Evolutionary conservation across 2,113 vertebrate genomes (phyloP).

Genomic region (Podilymbus podiceps): DNA sequence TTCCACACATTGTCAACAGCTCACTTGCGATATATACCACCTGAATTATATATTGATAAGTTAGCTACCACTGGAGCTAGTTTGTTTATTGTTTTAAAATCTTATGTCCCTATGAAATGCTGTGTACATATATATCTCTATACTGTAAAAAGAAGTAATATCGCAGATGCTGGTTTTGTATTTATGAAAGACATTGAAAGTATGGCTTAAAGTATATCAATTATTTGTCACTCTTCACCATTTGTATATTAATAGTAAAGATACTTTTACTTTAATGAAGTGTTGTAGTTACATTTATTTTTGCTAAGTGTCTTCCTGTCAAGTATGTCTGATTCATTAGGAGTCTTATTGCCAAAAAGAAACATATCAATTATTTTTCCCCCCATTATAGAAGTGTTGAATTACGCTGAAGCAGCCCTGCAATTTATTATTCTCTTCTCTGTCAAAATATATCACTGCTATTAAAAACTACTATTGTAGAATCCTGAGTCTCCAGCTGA

Average conservation of each 20-base stretch:
- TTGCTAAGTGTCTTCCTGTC: conserved; percentile 25
- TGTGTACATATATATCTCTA: conserved; percentile 77
- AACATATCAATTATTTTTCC: background rate
- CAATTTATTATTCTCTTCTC: conserved; percentile 17
- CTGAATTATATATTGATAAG: conserved; percentile 64
- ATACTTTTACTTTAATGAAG: conserved; percentile 82
- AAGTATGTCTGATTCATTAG: conserved; percentile 1
- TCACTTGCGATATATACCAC: conserved; percentile 55
- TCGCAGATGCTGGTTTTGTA: conserved; percentile 82
- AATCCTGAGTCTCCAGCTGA: background rate
- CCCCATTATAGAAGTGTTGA: background rate
- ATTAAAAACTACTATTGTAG: background rate
- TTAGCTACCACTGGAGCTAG: conserved; percentile 56
- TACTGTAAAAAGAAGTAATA: conserved; percentile 80
- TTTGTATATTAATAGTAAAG: conserved; percentile 86
- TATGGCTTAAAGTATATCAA: conserved; percentile 80
- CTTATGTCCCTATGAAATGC: conserved; percentile 76
- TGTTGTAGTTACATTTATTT: conserved; percentile 72
- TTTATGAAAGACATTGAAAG: conserved; percentile 82
- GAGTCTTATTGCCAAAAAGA: background rate
- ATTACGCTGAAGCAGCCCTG: background rate
- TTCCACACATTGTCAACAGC: conserved; percentile 37
- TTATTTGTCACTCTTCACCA: conserved; percentile 81
- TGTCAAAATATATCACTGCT: conserved; percentile 23
- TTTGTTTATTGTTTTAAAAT: conserved; percentile 72